Evolutionary conservation across 2,888 invertebrate species (phyloP).

Genomic region (Tanytarsus gracilentus): DNA sequence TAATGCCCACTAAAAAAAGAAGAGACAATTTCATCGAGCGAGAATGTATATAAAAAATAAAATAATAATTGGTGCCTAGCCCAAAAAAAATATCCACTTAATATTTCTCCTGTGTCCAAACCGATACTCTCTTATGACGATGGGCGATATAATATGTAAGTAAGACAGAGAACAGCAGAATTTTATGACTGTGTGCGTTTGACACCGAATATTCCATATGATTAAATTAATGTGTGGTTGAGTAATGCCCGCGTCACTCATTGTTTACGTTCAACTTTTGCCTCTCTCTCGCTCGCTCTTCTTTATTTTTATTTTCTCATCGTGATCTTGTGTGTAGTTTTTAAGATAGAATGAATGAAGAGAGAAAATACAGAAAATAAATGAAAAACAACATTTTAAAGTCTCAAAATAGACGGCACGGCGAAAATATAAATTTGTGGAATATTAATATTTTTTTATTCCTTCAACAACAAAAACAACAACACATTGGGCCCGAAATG

Average conservation of each 20-base stretch:
- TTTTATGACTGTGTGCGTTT: background rate
- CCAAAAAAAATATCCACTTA: slow-evolving; percentile 22
- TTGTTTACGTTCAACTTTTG: slow-evolving; percentile 23
- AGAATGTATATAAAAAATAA: background rate
- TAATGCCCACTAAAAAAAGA: background rate
- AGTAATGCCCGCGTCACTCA: slow-evolving; percentile 24
- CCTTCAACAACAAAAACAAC: too few species aligned
- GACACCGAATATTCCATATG: slow-evolving; percentile 16
- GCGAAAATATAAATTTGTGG: background rate
- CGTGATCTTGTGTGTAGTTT: too few species aligned
- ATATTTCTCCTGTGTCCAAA: background rate
- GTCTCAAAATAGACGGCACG: slow-evolving; percentile 1
- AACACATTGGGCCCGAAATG: background rate
- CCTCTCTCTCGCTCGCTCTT: background rate
- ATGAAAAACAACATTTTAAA: slow-evolving; percentile 4
- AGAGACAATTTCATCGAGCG: background rate
- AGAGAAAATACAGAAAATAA: slow-evolving; percentile 2
- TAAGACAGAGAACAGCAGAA: too few species aligned
- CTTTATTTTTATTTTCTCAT: background rate
- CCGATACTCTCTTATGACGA: too few species aligned
- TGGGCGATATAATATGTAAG: too few species aligned
- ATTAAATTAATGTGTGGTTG: slow-evolving; percentile 17
- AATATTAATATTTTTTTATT: background rate
- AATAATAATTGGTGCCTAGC: slow-evolving; percentile 20
- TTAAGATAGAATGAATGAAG: background rate